Conservation (phyloP, 2,113 vertebrate species). For the Microtus montanus region DNA sequence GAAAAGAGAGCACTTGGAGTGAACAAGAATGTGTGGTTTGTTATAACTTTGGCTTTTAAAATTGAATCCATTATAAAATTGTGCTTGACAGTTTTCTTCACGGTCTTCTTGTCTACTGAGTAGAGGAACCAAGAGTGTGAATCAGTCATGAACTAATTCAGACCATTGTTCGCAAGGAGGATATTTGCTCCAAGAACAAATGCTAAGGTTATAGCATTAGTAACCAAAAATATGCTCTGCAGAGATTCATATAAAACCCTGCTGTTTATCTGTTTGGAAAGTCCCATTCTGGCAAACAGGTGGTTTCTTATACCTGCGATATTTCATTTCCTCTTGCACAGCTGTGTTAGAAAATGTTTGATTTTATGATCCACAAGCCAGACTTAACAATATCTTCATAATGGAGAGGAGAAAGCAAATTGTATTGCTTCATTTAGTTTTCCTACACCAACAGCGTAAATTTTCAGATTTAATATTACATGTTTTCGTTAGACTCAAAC, state of each 20-base stretch:
- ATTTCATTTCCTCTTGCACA: constrained; percentile 78
- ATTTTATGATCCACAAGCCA: constrained; percentile 74
- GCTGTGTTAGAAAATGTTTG: constrained; percentile 67
- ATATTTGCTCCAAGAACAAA: constrained; percentile 63
- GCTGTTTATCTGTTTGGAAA: constrained; percentile 54
- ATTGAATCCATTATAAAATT: constrained; percentile 53
- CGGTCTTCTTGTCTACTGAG: constrained; percentile 17
- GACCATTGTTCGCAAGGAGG: constrained; percentile 22
- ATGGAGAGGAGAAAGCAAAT: constrained; percentile 77
- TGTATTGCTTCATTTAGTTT: constrained; percentile 75
- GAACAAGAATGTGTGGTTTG: constrained; percentile 26
- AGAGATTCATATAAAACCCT: constrained; percentile 61
- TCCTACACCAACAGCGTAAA: constrained; percentile 68
- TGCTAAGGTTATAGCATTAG: constrained; percentile 39
- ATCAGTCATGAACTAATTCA: constrained; percentile 45
- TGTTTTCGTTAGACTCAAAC: constrained; percentile 67
- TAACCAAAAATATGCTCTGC: constrained; percentile 29
- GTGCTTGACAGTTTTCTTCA: constrained; percentile 49
- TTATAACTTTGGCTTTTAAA: constrained; percentile 40
- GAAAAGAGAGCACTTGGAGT: constrained; percentile 54
- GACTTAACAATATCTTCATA: constrained; percentile 73
- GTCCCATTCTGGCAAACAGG: constrained; percentile 63
- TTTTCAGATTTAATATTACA: constrained; percentile 74
- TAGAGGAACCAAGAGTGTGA: constrained; percentile 38
- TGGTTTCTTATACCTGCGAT: constrained; percentile 67